Base-by-base conservation (phyloP, 1,140 invertebrate genomes). In the Aphidius ervi region DNA sequence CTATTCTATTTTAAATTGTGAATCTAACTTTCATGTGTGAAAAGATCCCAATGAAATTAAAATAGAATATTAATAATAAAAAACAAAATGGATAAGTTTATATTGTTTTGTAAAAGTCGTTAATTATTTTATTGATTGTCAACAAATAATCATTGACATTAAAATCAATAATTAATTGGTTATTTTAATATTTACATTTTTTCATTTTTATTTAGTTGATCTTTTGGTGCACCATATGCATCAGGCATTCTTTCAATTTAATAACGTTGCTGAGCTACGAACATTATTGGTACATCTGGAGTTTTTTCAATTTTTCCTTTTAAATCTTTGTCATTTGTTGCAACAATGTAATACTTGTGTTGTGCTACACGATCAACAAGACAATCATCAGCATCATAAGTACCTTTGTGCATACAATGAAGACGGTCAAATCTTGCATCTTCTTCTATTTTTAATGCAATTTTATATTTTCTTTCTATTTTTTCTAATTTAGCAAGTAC, bases 331-430 rank as follows among this genome's bases (percentile, higher is more conserved):
- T 99, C 98, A 83, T 98, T 98, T 4, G 98, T 99, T 6, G 95
- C 98, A 16, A 99, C 96, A 68, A 99, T 99, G 75, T 98, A 99
- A 82, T 97, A 99, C 77, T 99, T 99, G 74, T 99, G 96, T 86
- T 99, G 93, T 16, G 90, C 97, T 5, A 99, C 90, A 74, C 97
- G 84, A 71, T 99, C 91, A 3, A 99, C 94, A 56, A 99, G 80
- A 79, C 98, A 99, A 78, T 99, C 97, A 83, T 99, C 98, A 66
- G 98, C n/a, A n/a, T n/a, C 97, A 83, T 99, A 99, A 3, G 95
- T 99, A 46, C 98, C 98, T 80, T 97, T 98, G 78, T 99, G 98
- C 67, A 93, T 79, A 81, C 98, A 99, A 52, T 89, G 84, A 46
- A 99, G 83, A 60, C 94, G 85, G 78, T 98, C 89, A 81, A 99